Conservation (phyloP, 2,888 invertebrate species). For the Pseudolycoriella hygida region DNA sequence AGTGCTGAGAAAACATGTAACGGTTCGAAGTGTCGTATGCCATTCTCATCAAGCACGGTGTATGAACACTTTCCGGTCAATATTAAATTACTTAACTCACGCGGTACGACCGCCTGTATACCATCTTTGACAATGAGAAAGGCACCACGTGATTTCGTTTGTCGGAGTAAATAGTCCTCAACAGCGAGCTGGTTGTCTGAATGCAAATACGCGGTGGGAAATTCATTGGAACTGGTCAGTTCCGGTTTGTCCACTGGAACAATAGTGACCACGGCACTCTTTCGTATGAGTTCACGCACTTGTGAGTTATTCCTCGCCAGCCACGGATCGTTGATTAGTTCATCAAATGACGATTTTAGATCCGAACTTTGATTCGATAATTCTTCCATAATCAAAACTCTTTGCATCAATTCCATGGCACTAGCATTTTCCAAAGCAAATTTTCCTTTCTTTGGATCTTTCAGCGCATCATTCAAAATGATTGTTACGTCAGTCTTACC, state of each 20-base stretch:
- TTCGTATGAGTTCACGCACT: slow-evolving; percentile 48
- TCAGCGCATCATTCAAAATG: slow-evolving; percentile 7
- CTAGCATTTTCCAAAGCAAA: slow-evolving; percentile 15
- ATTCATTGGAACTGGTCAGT: slow-evolving; percentile 44
- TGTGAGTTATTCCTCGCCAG: slow-evolving; percentile 49
- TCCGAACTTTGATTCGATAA: slow-evolving; percentile 47
- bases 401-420: slow-evolving; percentile 35
- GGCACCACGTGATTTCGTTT: slow-evolving; percentile 29
- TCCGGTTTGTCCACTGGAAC: slow-evolving; percentile 41
- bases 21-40: slow-evolving; percentile 58
- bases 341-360: slow-evolving; percentile 39
- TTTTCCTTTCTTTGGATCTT: not conserved
- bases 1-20: slow-evolving; percentile 55
- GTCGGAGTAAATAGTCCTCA: slow-evolving; percentile 50
- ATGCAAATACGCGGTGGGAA: slow-evolving; percentile 48
- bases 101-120: slow-evolving; percentile 56
- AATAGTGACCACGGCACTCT: slow-evolving; percentile 53
- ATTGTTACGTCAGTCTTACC: slow-evolving; percentile 30
- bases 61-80: slow-evolving; percentile 58
- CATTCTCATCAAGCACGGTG: slow-evolving; percentile 57
- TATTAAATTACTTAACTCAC: slow-evolving; percentile 55
- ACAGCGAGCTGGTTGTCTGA: slow-evolving; percentile 56
- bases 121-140: slow-evolving; percentile 57
- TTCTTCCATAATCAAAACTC: slow-evolving; percentile 50
- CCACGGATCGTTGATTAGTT: slow-evolving; percentile 46